Evolutionary conservation across 2,113 vertebrate genomes (phyloP), one percentile per base, ranked within the genome.

Genomic region (Pteropus alecto): DNA sequence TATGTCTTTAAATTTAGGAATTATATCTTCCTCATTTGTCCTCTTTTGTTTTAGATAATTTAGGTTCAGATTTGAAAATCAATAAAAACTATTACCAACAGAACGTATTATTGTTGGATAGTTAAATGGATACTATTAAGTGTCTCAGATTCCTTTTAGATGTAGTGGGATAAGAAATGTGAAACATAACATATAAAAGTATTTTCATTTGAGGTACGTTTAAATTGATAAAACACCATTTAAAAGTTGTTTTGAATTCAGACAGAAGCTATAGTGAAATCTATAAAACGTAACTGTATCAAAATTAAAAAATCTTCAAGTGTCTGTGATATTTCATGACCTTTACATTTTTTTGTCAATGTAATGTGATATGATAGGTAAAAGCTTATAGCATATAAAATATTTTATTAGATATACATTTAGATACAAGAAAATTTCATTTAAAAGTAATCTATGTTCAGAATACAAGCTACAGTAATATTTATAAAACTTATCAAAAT

Each of bases 351-450:
- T 68, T 68, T 86, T 14, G 85, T 73, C 16, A 67, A 2, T 35
- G 24, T 58, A 43, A 13, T 61, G 11, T 58, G 28, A 60, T 81
- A 77, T 67, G 58, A 48, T 74, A 92, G 6, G 56, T 51, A 33
- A 90, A 92, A 68, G 6, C 24, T 90, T 68, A 81, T 11, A 56
- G 38, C 7, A 63, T 46, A 71, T 33, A 48, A 95, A 81, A 38
- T 92, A 77, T 96, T 95, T 93, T 35, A 88, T 92, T 81, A 82
- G 33, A 22, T 88, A 33, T 46, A 56, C 19, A 95, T 90, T 97
- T 91, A 86, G 22, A 43, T 58, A 43, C 1, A 33, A 70, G 76
- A 79, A 63, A 91, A 51, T 26, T 73, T 33, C 38, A 95, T 77
- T 94, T 90, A 70, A 88, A 95, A 85, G 11, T 61, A 87, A 74